Evolutionary conservation across 2,113 vertebrate species (phyloP).

Genomic region (Oenanthe melanoleuca): DNA sequence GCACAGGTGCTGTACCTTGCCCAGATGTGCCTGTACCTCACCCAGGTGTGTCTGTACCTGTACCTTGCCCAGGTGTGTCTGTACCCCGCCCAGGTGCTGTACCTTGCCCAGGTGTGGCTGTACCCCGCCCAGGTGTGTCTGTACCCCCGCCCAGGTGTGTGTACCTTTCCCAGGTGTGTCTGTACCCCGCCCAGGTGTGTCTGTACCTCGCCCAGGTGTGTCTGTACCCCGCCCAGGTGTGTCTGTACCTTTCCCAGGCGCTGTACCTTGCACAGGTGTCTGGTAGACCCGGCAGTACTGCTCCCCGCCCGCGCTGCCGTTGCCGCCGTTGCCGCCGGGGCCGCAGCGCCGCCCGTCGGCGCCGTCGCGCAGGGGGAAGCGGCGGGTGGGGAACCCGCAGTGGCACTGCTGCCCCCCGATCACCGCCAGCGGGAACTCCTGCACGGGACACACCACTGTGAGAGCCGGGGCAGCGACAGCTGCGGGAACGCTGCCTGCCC

Average conservation of each 20-base stretch:
- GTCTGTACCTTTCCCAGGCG: background rate
- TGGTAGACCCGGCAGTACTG: slow-evolving; percentile 86
- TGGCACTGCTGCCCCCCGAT: slow-evolving; percentile 81
- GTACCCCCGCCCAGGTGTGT: too few species aligned
- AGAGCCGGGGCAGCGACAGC: background rate
- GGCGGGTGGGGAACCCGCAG: slow-evolving; percentile 82
- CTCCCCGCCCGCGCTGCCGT: background rate
- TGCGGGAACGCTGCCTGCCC: background rate
- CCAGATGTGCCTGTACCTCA: too few species aligned
- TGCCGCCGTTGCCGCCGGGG: slow-evolving; percentile 37
- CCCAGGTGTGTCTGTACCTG: too few species aligned
- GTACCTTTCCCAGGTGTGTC: too few species aligned
- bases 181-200: too few species aligned
- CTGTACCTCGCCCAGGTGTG: slow-evolving; percentile 43
- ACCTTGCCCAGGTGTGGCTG: too few species aligned
- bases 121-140: too few species aligned
- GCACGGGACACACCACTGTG: fast-evolving
- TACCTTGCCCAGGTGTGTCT: too few species aligned
- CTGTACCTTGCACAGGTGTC: slow-evolving; percentile 75
- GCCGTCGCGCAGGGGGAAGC: slow-evolving; percentile 76
- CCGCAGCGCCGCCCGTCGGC: slow-evolving; percentile 70
- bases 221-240: too few species aligned
- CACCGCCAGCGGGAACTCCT: slow-evolving; percentile 92
- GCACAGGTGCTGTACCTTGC: too few species aligned
- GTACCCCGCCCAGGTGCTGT: too few species aligned